phyloP scores from a whole-genome alignment of 1,140 invertebrate species.

The Streblospio benedicti region DNA sequence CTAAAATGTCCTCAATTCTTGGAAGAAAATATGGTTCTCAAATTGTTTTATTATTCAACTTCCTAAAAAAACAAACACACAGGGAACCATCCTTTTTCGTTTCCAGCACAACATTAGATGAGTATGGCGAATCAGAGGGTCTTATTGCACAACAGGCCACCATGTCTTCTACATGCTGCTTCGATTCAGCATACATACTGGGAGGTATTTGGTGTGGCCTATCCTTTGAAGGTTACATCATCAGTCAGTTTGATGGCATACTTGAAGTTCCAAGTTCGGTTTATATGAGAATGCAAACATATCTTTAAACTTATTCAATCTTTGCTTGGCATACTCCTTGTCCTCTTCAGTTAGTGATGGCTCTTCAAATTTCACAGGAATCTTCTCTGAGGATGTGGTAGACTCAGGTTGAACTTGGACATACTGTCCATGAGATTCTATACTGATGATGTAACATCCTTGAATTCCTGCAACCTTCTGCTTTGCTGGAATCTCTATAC shows the following conservation, averaged over 20 bases:
- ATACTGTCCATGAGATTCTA: too few species aligned
- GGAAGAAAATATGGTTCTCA: constrained; percentile 12
- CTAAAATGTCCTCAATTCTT: constrained; percentile 3
- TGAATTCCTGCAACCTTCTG: too few species aligned
- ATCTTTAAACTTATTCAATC: neutral
- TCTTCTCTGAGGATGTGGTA: too few species aligned
- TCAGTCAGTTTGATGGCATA: neutral
- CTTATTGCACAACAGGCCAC: neutral
- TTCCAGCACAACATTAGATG: constrained; percentile 13
- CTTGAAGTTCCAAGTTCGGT: neutral
- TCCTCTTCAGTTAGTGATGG: too few species aligned
- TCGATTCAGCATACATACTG: neutral
- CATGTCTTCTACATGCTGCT: neutral
- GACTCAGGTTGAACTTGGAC: too few species aligned
- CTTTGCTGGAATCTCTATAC: too few species aligned
- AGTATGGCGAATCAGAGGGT: constrained; percentile 15
- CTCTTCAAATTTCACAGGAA: too few species aligned
- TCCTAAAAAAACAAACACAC: constrained; percentile 24
- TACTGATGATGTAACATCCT: too few species aligned
- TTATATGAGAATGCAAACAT: neutral
- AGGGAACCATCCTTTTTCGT: constrained; percentile 26
- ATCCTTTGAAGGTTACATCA: constrained; percentile 2
- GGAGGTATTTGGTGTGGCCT: neutral
- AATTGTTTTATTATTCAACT: constrained; percentile 21
- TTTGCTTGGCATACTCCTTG: too few species aligned